A percentile compares a stretch with the other conserved stretches of the same genome.
phyloP scores from a whole-genome alignment of 2,888 invertebrate genomes.

The Bugulina stolonifera region DNA sequence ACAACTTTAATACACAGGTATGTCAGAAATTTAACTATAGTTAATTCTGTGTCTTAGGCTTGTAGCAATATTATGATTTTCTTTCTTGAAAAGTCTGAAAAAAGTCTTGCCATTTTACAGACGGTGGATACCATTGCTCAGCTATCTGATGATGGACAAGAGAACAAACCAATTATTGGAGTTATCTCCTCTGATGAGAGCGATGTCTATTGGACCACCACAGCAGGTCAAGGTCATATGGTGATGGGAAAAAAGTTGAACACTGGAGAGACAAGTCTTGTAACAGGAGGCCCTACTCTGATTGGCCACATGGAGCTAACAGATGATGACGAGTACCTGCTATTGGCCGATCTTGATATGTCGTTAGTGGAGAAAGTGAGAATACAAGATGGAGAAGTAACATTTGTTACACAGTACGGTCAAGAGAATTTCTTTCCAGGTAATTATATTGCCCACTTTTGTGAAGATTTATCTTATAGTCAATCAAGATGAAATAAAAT shows the following conservation, averaged over 20 bases:
- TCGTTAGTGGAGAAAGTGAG: conserved; percentile 1
- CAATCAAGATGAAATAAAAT: too few relatives aligned
- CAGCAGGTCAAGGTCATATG: not conserved
- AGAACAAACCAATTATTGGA: not conserved
- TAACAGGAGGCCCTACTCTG: conserved; percentile 11
- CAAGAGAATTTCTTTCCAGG: conserved; percentile 1
- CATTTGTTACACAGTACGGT: not conserved
- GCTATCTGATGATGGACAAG: not conserved
- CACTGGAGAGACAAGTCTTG: not conserved
- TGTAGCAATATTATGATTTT: too few relatives aligned
- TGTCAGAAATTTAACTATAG: too few relatives aligned
- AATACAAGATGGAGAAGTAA: conserved; percentile 11
- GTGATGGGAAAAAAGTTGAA: not conserved
- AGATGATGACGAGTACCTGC: not conserved
- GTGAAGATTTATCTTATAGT: too few relatives aligned
- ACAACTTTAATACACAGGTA: conserved; percentile 3
- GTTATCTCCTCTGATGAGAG: conserved; percentile 15
- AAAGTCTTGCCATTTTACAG: too few relatives aligned
- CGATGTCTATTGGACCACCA: not conserved
- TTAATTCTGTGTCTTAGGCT: too few relatives aligned
- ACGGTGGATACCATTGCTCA: not conserved
- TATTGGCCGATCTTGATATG: conserved; percentile 16
- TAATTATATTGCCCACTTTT: too few relatives aligned
- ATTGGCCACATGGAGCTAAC: conserved; percentile 13
- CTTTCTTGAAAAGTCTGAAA: too few relatives aligned